These are phyloP conservation scores for Colletes gigas DNA, from an alignment of 1,140 invertebrate species.

Conservation along the genomic window DNA sequence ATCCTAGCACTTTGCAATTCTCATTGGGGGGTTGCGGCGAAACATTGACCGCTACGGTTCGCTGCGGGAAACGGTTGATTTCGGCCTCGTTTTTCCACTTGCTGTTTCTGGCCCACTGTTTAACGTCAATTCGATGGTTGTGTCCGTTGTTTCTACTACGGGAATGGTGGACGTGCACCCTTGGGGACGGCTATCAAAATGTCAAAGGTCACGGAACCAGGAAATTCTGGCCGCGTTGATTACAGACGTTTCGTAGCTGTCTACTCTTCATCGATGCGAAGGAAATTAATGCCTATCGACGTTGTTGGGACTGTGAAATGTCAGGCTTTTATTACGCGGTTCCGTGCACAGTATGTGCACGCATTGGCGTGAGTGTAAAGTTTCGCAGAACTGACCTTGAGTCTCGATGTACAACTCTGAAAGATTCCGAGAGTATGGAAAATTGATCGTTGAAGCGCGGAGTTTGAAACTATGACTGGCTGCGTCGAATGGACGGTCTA, in stretches of 20 bases:
- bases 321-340: slow-evolving; percentile 18
- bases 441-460: slow-evolving; percentile 50
- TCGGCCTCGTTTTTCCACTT: not conserved
- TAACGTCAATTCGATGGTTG: not conserved
- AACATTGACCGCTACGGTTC: slow-evolving; percentile 3
- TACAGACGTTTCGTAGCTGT: slow-evolving; percentile 2
- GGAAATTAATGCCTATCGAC: slow-evolving; percentile 20
- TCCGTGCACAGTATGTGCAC: not conserved
- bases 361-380: slow-evolving; percentile 11
- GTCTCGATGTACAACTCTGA: slow-evolving; percentile 6
- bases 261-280: not conserved
- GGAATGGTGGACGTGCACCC: not conserved
- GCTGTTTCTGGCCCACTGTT: not conserved
- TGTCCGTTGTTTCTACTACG: not conserved
- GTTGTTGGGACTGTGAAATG: not conserved
- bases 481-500: slow-evolving; percentile 9
- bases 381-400: slow-evolving; percentile 8
- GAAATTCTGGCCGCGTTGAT: too few relatives aligned
- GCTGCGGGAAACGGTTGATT: slow-evolving; percentile 7
- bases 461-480: slow-evolving; percentile 53
- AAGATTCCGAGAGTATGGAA: slow-evolving; percentile 35
- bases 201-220: slow-evolving; percentile 16
- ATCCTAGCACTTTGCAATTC: not conserved
- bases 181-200: not conserved
- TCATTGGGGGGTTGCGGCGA: not conserved